Percentiles rank a stretch among this genome's conserved stretches.
Evolutionary conservation across 2,797 vertebrate species (phyloP).

Genomic region (Pelobates cultripes): DNA sequence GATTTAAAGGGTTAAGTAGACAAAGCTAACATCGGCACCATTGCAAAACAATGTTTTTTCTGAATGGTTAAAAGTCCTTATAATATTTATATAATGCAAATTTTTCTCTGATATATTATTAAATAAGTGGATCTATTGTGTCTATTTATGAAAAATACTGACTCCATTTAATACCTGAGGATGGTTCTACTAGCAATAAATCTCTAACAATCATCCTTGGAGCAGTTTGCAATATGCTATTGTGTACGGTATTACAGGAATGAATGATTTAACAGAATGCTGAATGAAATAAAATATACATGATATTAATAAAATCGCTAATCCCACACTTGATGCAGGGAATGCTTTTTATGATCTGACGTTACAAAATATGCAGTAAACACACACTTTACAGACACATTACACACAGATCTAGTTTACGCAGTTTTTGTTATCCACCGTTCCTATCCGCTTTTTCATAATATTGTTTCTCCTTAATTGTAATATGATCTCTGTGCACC

Average conservation of each 20-base stretch:
- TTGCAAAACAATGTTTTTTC: background rate
- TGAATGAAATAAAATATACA: background rate
- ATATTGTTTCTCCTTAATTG: background rate
- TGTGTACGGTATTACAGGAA: conserved; percentile 9
- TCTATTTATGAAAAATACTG: background rate
- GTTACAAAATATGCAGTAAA: background rate
- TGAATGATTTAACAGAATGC: background rate
- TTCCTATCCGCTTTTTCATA: background rate
- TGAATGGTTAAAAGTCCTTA: background rate
- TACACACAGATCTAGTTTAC: background rate
- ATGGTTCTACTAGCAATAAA: conserved; percentile 4
- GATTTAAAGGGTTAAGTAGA: background rate
- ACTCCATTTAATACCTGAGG: background rate
- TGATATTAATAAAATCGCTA: background rate
- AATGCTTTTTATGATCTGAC: background rate
- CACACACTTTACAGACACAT: background rate
- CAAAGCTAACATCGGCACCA: background rate
- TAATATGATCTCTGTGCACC: background rate
- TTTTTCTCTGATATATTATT: background rate
- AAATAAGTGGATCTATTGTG: background rate
- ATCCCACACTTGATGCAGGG: background rate
- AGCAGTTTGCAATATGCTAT: conserved; percentile 1
- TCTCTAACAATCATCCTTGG: background rate
- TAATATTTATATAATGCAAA: background rate
- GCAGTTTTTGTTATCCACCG: background rate